Percentiles rank a stretch among this genome's conserved stretches.
phyloP scores from a whole-genome alignment of 2,888 invertebrate genomes.

The Troides oblongomaculatus region DNA sequence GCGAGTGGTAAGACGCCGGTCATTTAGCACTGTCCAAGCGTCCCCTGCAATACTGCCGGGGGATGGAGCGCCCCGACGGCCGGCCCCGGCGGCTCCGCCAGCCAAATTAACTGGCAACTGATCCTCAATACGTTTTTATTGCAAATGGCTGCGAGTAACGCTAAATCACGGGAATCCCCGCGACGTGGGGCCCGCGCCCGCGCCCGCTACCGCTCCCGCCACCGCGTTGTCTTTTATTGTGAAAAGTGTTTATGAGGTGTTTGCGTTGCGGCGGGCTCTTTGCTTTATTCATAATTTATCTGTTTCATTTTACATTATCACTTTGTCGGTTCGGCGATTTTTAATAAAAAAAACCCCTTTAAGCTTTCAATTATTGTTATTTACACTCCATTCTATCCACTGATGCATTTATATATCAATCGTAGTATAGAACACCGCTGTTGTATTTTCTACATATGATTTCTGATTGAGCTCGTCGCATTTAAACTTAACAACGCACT shows the following conservation, averaged over 20 bases:
- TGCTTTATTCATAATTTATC: constrained; percentile 35
- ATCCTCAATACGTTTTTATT: constrained; percentile 71
- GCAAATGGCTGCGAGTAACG: constrained; percentile 66
- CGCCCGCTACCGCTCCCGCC: constrained; percentile 37
- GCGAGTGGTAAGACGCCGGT: constrained; percentile 12
- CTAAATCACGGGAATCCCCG: constrained; percentile 67
- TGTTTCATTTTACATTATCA: constrained; percentile 6
- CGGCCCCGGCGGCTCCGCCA: constrained; percentile 44
- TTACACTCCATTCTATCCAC: no score
- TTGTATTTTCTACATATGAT: no score
- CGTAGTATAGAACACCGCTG: no score
- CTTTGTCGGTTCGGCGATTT: no score
- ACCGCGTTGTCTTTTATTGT: constrained; percentile 64
- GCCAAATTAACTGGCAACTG: constrained; percentile 60
- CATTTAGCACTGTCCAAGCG: constrained; percentile 28
- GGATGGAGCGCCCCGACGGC: constrained; percentile 49
- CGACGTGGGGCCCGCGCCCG: constrained; percentile 48
- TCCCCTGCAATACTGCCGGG: constrained; percentile 44
- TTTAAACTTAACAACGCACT: no score
- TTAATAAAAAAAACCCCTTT: no score
- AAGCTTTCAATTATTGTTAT: no score
- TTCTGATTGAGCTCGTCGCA: no score
- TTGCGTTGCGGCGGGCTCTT: constrained; percentile 37
- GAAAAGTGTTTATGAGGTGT: constrained; percentile 61
- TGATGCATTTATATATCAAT: no score